Percentiles rank a stretch among this genome's conserved stretches.
These are phyloP conservation scores for Lithophane semibrunnea DNA, from an alignment of 2,888 invertebrate genomes.

Conservation along the genomic window DNA sequence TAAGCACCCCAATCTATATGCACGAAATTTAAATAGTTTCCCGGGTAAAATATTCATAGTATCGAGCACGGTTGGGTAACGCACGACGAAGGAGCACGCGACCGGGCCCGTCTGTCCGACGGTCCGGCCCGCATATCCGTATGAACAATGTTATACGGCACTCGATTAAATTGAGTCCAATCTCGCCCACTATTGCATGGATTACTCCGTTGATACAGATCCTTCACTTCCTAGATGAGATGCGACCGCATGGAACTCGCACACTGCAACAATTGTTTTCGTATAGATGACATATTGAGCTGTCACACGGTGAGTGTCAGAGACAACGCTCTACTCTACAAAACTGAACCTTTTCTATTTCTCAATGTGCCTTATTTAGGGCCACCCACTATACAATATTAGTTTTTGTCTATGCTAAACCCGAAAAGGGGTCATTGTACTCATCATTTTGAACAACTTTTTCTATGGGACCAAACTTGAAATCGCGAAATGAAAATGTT, in stretches of 20 bases:
- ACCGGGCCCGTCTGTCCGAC: neutral
- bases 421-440: no score
- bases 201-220: slow-evolving; percentile 18
- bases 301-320: no score
- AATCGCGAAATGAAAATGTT: no score
- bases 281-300: no score
- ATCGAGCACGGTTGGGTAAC: slow-evolving; percentile 28
- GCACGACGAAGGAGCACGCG: slow-evolving; percentile 15
- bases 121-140: slow-evolving; percentile 53
- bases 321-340: neutral
- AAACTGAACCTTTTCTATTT: neutral
- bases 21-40: slow-evolving; percentile 38
- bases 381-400: neutral
- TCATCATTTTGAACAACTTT: no score
- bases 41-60: slow-evolving; percentile 56
- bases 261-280: neutral
- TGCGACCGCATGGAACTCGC: neutral
- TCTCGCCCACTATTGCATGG: slow-evolving; percentile 30
- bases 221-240: slow-evolving; percentile 3
- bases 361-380: neutral
- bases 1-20: slow-evolving; percentile 47
- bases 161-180: slow-evolving; percentile 58
- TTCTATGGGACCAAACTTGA: no score
- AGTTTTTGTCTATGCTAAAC: no score
- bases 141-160: slow-evolving; percentile 51